These are phyloP conservation scores for Dascyllus trimaculatus DNA, from an alignment of 2,113 vertebrate species.

Conservation along the genomic window DNA sequence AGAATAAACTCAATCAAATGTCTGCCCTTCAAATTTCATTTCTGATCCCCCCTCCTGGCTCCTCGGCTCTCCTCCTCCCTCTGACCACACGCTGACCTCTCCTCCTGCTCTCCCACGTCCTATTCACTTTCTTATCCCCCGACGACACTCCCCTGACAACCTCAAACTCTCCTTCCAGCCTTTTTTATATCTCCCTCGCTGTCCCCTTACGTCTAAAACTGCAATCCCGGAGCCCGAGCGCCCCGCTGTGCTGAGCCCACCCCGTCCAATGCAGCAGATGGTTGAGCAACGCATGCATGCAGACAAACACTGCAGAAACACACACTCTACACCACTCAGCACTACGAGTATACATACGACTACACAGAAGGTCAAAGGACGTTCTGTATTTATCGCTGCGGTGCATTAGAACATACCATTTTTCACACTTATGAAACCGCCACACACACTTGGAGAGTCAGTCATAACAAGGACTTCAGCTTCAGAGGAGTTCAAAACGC, in stretches of 20 bases:
- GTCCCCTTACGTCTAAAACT: constrained; percentile 5
- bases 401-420: not conserved
- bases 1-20: constrained; percentile 75
- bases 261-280: constrained; percentile 70
- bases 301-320: constrained; percentile 18
- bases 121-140: constrained; percentile 29
- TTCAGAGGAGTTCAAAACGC: constrained; percentile 50
- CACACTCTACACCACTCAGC: not conserved
- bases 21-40: constrained; percentile 69
- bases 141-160: constrained; percentile 29
- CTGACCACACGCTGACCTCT: constrained; percentile 52
- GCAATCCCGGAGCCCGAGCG: constrained; percentile 38
- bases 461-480: constrained; percentile 30
- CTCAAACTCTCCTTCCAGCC: constrained; percentile 48
- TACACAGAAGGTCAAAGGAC: not conserved
- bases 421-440: not conserved
- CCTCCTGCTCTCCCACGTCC: constrained; percentile 40
- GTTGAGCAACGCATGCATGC: constrained; percentile 46
- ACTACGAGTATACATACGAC: constrained; percentile 10
- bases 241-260: constrained; percentile 61
- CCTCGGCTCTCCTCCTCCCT: constrained; percentile 13
- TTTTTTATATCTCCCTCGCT: constrained; percentile 10
- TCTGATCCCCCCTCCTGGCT: constrained; percentile 40
- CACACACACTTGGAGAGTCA: not conserved
- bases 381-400: not conserved